These are phyloP conservation scores for Eleginops maclovinus DNA, from an alignment of 2,113 vertebrate species.

Conservation along the genomic window DNA sequence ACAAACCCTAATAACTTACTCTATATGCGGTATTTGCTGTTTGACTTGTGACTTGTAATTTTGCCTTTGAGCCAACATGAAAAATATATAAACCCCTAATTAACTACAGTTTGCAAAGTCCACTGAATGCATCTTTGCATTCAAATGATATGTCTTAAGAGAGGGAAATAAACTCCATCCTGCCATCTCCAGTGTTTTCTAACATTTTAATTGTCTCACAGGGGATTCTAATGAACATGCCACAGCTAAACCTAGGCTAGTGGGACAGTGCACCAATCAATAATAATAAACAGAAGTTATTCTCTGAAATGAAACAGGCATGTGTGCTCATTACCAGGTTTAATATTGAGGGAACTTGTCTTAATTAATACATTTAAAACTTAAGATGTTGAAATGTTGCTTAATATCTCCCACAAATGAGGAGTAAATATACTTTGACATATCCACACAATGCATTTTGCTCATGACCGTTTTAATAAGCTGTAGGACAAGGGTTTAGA, in stretches of 20 bases:
- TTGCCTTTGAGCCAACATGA: constrained; percentile 32
- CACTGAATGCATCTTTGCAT: constrained; percentile 22
- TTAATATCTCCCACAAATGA: constrained; percentile 50
- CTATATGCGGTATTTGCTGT: constrained; percentile 40
- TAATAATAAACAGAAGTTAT: constrained; percentile 33
- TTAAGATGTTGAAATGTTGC: constrained; percentile 41
- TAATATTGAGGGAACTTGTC: constrained; percentile 33
- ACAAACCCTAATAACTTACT: constrained; percentile 22
- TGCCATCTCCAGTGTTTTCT: constrained; percentile 26
- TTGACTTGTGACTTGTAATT: constrained; percentile 50
- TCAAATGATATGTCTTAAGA: constrained; percentile 35
- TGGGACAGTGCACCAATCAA: background rate
- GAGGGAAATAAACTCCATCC: constrained; percentile 16
- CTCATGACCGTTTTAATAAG: constrained; percentile 54
- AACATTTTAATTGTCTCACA: constrained; percentile 46
- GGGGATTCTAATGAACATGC: constrained; percentile 53
- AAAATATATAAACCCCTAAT: constrained; percentile 51
- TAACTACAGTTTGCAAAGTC: constrained; percentile 23
- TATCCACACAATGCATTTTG: constrained; percentile 36
- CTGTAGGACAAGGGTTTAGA: constrained; percentile 58
- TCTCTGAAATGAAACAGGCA: constrained; percentile 18
- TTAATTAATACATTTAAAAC: constrained; percentile 36
- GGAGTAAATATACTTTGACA: constrained; percentile 55
- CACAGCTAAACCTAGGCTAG: constrained; percentile 24
- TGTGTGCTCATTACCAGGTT: constrained; percentile 28